These are phyloP conservation scores for Clivina fossor DNA, from an alignment of 2,888 invertebrate genomes.

Conservation along the genomic window DNA sequence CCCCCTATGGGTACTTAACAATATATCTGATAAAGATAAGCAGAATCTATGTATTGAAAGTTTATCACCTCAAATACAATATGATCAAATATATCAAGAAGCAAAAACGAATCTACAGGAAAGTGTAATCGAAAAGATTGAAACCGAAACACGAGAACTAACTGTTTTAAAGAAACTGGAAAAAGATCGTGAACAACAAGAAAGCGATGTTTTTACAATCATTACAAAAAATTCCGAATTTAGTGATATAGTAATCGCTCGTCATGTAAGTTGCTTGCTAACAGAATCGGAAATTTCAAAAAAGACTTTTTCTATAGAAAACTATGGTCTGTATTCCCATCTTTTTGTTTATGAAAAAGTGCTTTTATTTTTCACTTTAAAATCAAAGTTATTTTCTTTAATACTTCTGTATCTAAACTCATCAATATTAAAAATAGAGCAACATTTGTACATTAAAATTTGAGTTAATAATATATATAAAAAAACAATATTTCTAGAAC, in stretches of 20 bases:
- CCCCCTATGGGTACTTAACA: constrained; percentile 1
- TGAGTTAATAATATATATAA: too few relatives aligned
- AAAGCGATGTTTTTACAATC: constrained; percentile 1
- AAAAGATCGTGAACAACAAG: not conserved
- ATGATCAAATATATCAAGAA: not conserved
- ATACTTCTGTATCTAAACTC: too few relatives aligned
- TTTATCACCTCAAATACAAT: not conserved
- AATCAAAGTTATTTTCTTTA: too few relatives aligned
- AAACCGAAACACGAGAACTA: not conserved
- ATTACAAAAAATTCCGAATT: not conserved
- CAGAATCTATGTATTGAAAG: constrained; percentile 3
- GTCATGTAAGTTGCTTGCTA: too few relatives aligned
- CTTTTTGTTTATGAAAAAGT: too few relatives aligned
- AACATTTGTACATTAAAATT: too few relatives aligned
- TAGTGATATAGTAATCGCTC: not conserved
- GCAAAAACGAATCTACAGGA: constrained; percentile 1
- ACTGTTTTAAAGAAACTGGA: constrained; percentile 1
- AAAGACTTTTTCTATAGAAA: too few relatives aligned
- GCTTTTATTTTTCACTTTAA: too few relatives aligned
- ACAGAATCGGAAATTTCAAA: too few relatives aligned
- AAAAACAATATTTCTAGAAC: too few relatives aligned
- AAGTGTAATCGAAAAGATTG: not conserved
- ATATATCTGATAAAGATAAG: not conserved
- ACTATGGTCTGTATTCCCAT: too few relatives aligned
- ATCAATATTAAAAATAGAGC: too few relatives aligned